These are phyloP conservation scores for Drosophila guanche DNA, from an alignment of 1,140 invertebrate species.

Conservation along the genomic window DNA sequence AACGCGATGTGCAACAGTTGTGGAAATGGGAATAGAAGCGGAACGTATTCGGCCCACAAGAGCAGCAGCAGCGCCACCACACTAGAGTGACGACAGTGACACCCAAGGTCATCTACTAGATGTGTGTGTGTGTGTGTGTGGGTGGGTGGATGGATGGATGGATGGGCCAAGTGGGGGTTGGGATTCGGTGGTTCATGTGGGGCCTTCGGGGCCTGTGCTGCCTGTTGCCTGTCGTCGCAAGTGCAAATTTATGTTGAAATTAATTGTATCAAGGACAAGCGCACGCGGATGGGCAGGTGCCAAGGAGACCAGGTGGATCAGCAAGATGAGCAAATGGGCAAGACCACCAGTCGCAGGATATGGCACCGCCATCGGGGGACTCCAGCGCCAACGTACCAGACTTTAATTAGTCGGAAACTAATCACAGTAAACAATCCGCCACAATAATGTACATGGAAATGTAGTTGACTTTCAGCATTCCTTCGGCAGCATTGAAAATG, in stretches of 20 bases:
- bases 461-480: too few species aligned
- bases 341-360: background rate
- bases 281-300: too few species aligned
- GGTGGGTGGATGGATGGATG: background rate
- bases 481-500: too few species aligned
- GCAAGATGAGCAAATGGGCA: conserved; percentile 5
- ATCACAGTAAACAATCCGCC: conserved; percentile 4
- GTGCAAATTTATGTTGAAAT: conserved; percentile 74
- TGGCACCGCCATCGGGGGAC: conserved; percentile 16
- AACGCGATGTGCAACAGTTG: conserved; percentile 21
- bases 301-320: too few species aligned
- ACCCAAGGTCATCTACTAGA: conserved; percentile 25
- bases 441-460: too few species aligned
- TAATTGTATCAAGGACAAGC: conserved; percentile 51
- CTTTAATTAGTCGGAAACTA: conserved; percentile 47
- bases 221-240: conserved; percentile 24
- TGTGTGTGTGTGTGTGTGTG: background rate
- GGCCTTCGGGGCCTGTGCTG: background rate
- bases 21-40: background rate
- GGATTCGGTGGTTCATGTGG: too few species aligned
- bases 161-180: too few species aligned
- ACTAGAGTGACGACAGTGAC: background rate
- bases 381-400: conserved; percentile 2
- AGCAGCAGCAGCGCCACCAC: conserved; percentile 2
- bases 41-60: background rate